Evolutionary conservation across 92 coral and sea anemone genomes (phyloP), one percentile per base, ranked within the genome.

Genomic region (Umimayanthus kanabou): DNA sequence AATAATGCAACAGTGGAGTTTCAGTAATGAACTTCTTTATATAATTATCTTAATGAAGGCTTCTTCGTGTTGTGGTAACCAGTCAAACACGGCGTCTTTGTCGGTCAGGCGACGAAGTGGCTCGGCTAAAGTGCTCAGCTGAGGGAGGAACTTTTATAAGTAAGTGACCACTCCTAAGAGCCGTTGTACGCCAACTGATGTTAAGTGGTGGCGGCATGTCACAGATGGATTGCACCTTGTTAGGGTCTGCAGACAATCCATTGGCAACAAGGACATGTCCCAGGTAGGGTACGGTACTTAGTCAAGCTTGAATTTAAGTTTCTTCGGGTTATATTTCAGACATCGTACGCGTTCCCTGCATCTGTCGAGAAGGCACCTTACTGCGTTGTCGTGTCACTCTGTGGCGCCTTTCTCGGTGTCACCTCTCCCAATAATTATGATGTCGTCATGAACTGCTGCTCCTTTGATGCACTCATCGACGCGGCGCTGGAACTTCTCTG

Each of bases 201-300:
- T 92, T 91, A 4, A 86, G 28, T 9, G 93, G 91, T 40, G 73
- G 87, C 3, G 90, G 90, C 83, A 90, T 90, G 20, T 86, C 90
- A 45, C 73, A 1, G 16, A 92, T 67, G 7, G 88, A 0, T 33
- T 33, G 37, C 37, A 33, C 37, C 90, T 82, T 70, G 84, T 15
- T 89, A 6, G 91, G 91, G 47, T 86, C 90, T 42, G 92, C 86
- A 28, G 74, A 65, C 73, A 91, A 84, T 4, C 92, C 90, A 14
- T 92, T 84, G 28, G 92, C 69, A 37, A 77, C 80, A 47, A 92
- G 85, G 70, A 92, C 64, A 57, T 91, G 92, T 23, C 91, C 85
- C 29, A 70, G 75, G 83, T 88, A 88, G 8, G 81, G 33, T 28
- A 72, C 86, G 37, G 37, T 33, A 33, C 45, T 80, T 66, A 5